Conservation (phyloP, 2,888 invertebrate species). For the Hemithea aestivaria region DNA sequence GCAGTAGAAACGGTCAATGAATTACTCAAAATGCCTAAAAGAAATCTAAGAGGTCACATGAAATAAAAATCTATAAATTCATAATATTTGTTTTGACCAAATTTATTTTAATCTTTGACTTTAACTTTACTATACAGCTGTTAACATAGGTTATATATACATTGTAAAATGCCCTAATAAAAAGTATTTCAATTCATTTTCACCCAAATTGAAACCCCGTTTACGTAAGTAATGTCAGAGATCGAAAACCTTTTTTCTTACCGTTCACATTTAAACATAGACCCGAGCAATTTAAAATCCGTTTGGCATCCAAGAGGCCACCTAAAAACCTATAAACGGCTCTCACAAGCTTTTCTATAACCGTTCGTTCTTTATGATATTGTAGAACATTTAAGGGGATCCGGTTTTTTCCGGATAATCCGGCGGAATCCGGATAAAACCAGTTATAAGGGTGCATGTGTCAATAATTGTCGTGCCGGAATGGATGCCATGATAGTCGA, state of each 20-base stretch:
- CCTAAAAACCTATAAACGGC: constrained; percentile 17
- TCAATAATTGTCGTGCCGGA: constrained; percentile 26
- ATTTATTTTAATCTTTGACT: too few species aligned
- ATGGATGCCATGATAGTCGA: constrained; percentile 20
- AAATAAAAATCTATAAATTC: too few species aligned
- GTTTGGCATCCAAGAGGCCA: constrained; percentile 5
- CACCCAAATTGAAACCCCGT: too few species aligned
- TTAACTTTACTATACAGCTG: too few species aligned
- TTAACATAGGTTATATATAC: too few species aligned
- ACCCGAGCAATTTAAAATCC: constrained; percentile 2
- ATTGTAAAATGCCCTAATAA: too few species aligned
- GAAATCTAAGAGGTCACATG: too few species aligned
- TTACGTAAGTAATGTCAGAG: too few species aligned
- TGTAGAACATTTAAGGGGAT: constrained; percentile 25
- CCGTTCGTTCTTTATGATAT: constrained; percentile 28
- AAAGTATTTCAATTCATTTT: too few species aligned
- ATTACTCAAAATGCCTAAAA: too few species aligned
- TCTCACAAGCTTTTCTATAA: constrained; percentile 21
- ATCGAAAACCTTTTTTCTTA: constrained; percentile 1
- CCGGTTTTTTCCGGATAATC: constrained; percentile 22
- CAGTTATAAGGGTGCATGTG: constrained; percentile 24
- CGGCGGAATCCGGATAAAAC: constrained; percentile 19
- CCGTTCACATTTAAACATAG: constrained; percentile 7
- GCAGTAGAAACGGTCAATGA: too few species aligned
- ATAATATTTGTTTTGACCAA: too few species aligned